Base-by-base conservation (phyloP, 2,888 invertebrate genomes). In the Nomada fabriciana region DNA sequence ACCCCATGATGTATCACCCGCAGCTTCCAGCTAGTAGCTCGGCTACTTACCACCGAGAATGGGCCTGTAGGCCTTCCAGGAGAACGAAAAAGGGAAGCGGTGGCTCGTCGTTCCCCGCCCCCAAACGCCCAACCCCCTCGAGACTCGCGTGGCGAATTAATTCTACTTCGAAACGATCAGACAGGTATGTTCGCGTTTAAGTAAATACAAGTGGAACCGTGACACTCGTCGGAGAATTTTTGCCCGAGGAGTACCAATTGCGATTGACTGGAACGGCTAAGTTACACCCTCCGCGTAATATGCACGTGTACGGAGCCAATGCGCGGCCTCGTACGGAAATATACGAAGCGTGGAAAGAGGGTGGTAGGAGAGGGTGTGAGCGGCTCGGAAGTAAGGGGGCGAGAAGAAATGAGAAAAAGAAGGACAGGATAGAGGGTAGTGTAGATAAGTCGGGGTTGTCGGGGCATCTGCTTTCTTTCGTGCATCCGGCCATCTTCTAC, bases 1-100 rank as follows among this genome's bases (percentile, higher is more conserved):
- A 90, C 88, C 88, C 85, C 83, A 88, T 91, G 91, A 91, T 91
- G 91, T 91, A 91, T 91, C 90, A 88, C 89, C 83, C 86, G 80
- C 82, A 85, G 86, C 83, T 84, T 86, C 84, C 84, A 77, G 77
- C 79, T 86, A 80, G 86, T 86, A 83, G 85, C 86, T 71, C 67
- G 79, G 84, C 89, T 89, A 90, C 90, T 90, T 89, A 89, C 88
- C 80, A 81, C 79, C 71, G 61, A 78, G 77, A 81, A 88, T 70
- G 68, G 84, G 80, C 67, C 43, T 47, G 70, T 74, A 71, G 76
- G 67, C 43, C 71, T 70, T 71, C 67, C 63, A 55, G 47, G 71
- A 68, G 74, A 84, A 84, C 82, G 78, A 86, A 82, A 73, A 68
- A 65, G 74, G 69, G 55, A 80, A 84, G 77, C 81, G 82, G 84